Evolutionary conservation across 2,113 vertebrate genomes (phyloP).

Genomic region (Boulengerochromis microlepis): DNA sequence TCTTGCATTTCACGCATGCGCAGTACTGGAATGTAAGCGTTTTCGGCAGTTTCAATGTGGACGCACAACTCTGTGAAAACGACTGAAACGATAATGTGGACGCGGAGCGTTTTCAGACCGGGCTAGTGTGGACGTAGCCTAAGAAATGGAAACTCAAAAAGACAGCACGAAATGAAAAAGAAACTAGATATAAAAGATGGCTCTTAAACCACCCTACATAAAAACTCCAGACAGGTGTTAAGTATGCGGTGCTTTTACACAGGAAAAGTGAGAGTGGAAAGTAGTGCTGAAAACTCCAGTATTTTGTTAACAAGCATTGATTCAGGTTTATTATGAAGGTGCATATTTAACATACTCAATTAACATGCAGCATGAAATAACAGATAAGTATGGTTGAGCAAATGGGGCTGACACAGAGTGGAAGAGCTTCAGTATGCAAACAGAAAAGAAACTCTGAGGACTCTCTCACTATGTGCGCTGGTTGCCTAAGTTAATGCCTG

Average conservation of each 20-base stretch:
- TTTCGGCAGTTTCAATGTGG: neutral
- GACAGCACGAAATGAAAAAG: neutral
- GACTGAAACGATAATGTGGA: neutral
- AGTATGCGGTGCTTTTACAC: neutral
- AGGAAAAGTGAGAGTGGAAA: neutral
- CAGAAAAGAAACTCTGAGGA: neutral
- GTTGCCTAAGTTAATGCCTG: neutral
- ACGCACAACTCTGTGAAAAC: neutral
- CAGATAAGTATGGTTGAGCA: neutral
- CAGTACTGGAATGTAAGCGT: neutral
- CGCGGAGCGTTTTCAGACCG: neutral
- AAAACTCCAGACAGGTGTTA: neutral
- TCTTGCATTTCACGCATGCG: neutral
- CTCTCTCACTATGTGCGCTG: neutral
- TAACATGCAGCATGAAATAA: neutral
- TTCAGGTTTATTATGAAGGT: neutral
- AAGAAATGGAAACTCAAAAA: neutral
- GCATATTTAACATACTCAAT: neutral
- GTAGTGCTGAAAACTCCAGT: neutral
- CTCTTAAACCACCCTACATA: neutral
- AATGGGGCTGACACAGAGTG: neutral
- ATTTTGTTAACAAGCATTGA: neutral
- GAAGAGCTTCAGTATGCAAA: neutral
- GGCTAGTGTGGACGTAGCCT: neutral
- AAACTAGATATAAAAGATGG: neutral